Conservation (phyloP, 2,113 vertebrate genomes). For the Dasypus novemcinctus region DNA sequence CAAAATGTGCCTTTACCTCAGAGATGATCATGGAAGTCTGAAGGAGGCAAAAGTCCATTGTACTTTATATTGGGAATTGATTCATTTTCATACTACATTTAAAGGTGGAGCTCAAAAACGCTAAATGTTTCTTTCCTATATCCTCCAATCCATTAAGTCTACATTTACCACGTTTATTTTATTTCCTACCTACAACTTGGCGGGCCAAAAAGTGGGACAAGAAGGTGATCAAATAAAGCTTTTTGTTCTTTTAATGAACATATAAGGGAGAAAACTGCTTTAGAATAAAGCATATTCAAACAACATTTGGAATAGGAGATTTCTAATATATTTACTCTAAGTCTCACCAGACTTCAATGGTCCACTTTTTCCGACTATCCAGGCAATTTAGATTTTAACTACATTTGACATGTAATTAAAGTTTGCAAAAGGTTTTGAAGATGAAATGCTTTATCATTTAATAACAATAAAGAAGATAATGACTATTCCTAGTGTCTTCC, state of each 20-base stretch:
- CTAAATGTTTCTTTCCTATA: neutral
- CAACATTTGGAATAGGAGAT: neutral
- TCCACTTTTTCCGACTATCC: neutral
- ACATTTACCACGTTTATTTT: neutral
- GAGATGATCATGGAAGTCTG: neutral
- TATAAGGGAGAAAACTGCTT: neutral
- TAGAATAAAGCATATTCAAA: neutral
- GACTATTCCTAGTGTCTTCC: conserved; percentile 2
- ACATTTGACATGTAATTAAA: conserved; percentile 60
- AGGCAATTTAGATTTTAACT: conserved; percentile 52
- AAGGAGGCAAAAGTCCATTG: neutral
- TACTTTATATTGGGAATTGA: neutral
- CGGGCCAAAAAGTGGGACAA: neutral
- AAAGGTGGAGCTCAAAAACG: conserved; percentile 19
- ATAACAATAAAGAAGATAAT: conserved; percentile 51
- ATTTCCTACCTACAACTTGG: neutral
- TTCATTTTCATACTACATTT: conserved; percentile 23
- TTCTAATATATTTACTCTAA: neutral
- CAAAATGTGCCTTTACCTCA: conserved; percentile 3
- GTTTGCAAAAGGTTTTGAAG: conserved; percentile 32
- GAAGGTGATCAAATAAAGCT: neutral
- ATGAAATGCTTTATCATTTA: conserved; percentile 27
- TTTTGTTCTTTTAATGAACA: neutral
- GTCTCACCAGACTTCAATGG: neutral
- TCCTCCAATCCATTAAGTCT: neutral